Evolutionary conservation across 2,888 invertebrate species (phyloP).

Genomic region (Euzophera pinguis): DNA sequence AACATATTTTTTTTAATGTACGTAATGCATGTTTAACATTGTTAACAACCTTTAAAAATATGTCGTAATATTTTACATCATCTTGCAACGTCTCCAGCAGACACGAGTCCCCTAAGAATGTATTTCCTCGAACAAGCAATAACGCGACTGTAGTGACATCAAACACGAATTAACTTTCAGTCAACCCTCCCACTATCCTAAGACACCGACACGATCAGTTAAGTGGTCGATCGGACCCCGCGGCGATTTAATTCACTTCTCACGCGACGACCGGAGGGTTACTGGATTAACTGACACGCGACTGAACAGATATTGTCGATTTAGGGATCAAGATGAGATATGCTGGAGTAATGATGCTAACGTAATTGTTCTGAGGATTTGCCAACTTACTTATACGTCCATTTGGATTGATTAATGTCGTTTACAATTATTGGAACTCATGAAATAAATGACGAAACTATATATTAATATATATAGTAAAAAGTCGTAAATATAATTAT

Average conservation of each 20-base stretch:
- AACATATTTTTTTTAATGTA: no score
- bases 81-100: neutral
- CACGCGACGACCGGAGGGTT: conserved; percentile 70
- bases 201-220: conserved; percentile 67
- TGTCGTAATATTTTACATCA: conserved; percentile 1
- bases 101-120: conserved; percentile 38
- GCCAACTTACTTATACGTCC: conserved; percentile 31
- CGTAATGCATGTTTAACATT: no score
- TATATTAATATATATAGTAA: no score
- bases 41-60: no score
- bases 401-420: conserved; percentile 34
- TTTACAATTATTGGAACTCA: no score
- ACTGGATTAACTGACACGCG: conserved; percentile 72
- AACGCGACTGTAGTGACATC: conserved; percentile 69
- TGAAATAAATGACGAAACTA: no score
- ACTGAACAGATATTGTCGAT: conserved; percentile 75
- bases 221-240: conserved; percentile 71
- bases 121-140: conserved; percentile 61
- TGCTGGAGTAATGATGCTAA: conserved; percentile 61
- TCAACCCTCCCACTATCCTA: conserved; percentile 63
- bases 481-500: no score
- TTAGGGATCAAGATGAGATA: conserved; percentile 61
- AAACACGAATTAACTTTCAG: conserved; percentile 76
- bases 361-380: conserved; percentile 45
- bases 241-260: conserved; percentile 72